These are phyloP conservation scores for Varanus salvator DNA, from an alignment of 2,113 vertebrate genomes.

Conservation along the genomic window DNA sequence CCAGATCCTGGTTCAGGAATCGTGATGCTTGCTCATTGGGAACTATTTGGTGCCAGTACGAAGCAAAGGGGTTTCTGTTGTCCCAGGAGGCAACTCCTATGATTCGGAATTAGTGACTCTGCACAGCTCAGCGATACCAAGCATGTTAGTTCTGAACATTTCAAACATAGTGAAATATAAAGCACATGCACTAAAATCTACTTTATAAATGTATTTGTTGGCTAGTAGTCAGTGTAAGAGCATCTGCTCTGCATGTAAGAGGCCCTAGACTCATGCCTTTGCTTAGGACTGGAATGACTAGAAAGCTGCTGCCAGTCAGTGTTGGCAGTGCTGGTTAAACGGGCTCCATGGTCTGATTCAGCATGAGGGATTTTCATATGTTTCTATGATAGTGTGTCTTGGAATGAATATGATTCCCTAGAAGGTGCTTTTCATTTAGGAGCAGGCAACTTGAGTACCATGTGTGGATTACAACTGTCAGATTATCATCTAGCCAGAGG, in stretches of 20 bases:
- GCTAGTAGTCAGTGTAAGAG: too few relatives aligned
- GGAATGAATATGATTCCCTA: background rate
- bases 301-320: too few relatives aligned
- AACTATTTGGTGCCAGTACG: background rate
- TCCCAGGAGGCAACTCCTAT: background rate
- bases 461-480: conserved; percentile 65
- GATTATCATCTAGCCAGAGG: conserved; percentile 49
- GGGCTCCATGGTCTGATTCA: too few relatives aligned
- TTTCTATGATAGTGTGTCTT: background rate
- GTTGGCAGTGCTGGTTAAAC: too few relatives aligned
- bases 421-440: conserved; percentile 43
- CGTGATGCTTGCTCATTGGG: too few relatives aligned
- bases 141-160: background rate
- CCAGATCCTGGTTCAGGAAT: background rate
- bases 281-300: too few relatives aligned
- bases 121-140: background rate
- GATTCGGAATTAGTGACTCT: too few relatives aligned
- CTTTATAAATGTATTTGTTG: background rate
- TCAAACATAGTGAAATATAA: background rate
- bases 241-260: too few relatives aligned
- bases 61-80: background rate
- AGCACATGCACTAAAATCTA: background rate
- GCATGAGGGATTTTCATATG: too few relatives aligned
- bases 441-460: conserved; percentile 50
- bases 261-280: too few relatives aligned